Evolutionary conservation across 2,797 vertebrate genomes (phyloP), one percentile per base, ranked within the genome.

Genomic region (Epinephelus awoara): DNA sequence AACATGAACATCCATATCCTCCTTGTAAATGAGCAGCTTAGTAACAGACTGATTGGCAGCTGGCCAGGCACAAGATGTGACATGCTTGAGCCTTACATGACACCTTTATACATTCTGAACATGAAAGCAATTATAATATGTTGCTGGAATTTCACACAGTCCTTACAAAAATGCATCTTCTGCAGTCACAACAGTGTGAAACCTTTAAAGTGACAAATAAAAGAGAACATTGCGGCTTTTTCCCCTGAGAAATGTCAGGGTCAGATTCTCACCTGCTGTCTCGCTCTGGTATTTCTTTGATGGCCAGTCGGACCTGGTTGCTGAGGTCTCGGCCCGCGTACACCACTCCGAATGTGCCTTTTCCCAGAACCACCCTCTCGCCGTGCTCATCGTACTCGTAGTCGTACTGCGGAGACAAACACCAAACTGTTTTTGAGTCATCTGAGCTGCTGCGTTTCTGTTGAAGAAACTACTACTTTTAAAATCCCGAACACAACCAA

Each of bases 231-330:
- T 10, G 0, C 0, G 50, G 13, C 5, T 11, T 19, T n/a, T 46
- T 14, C 3, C 14, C 3, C 23, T 11, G 44, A 54, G 14, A 23
- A 40, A 21, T 5, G 3, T 11, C 59, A 49, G 0, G 23, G n/a
- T 5, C 47, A 14, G 56, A 25, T 19, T 57, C 93, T 58, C 95
- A 99, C 98, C 98, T 97, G 96, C 97, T 98, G 80, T 99, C 98
- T 93, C 97, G 95, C 90, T 99, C 98, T 7, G 98, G 98, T 62
- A 99, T 99, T 91, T 99, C 98, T 83, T 99, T 99, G 91, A 99
- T 99, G 88, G 98, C 98, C 83, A 99, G 96, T 72, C 98, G 96
- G 90, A 99, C 98, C 94, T 99, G 98, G 94, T 99, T 99, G 95
- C 98, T 99, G 77, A 99, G 93, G 92, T 99, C 98, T 65, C 98